Conservation (phyloP, 2,797 vertebrate species). For the Echeneis naucrates region DNA sequence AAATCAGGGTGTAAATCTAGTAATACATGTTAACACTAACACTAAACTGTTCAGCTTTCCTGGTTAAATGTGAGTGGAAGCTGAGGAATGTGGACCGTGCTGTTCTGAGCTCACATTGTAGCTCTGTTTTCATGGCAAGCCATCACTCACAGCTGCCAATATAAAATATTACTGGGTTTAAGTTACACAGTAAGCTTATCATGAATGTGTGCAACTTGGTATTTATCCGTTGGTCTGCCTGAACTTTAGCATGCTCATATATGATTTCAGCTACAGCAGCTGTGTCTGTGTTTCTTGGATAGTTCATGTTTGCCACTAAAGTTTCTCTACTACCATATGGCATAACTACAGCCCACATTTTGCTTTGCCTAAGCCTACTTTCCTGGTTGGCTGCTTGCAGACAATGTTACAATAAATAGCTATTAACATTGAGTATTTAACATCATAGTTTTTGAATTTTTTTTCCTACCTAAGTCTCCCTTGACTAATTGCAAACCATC, state of each 20-base stretch:
- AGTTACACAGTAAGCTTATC: conserved; percentile 40
- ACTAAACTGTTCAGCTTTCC: conserved; percentile 22
- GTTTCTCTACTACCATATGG: conserved; percentile 3
- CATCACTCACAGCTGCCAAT: conserved; percentile 35
- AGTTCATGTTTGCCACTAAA: not conserved
- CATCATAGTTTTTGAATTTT: too few relatives aligned
- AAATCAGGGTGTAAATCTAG: conserved; percentile 3
- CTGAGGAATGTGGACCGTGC: conserved; percentile 29
- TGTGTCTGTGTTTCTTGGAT: conserved; percentile 10
- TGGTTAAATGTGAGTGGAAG: conserved; percentile 18
- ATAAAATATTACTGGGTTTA: conserved; percentile 47
- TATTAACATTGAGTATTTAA: not conserved
- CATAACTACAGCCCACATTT: not conserved
- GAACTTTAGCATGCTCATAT: not conserved
- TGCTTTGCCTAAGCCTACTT: not conserved
- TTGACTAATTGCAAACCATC: too few relatives aligned
- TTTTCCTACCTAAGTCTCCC: too few relatives aligned
- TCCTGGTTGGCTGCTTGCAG: not conserved
- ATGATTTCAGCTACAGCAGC: conserved; percentile 35
- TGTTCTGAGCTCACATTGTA: conserved; percentile 22
- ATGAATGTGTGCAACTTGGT: conserved; percentile 18
- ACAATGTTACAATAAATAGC: not conserved
- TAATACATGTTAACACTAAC: conserved; percentile 28
- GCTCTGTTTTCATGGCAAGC: conserved; percentile 41
- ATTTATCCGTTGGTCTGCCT: conserved; percentile 15